Base-by-base conservation (phyloP, 2,113 vertebrate species). In the Xiphophorus maculatus region DNA sequence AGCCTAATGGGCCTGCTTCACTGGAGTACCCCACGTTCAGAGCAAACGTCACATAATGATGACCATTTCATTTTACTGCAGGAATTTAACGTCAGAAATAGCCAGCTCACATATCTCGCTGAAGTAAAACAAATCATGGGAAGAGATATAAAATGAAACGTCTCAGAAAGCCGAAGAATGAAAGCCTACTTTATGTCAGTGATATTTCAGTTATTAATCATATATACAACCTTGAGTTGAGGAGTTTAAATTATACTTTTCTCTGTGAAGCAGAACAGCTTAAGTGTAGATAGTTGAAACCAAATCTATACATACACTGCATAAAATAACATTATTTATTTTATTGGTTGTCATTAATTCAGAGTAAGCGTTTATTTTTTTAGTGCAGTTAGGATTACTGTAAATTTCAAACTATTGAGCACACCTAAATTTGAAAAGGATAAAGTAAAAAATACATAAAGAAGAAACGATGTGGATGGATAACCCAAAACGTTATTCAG, bases 31-130 rank as follows among this genome's bases (percentile, higher is more conserved):
- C 88, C 87, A 82, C 79, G 91, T 83, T 88, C 82, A 84, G 80
- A 89, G 85, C 79, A 85, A 85, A 88, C n/a, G 80, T 82, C 69
- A 76, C 71, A 73, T 78, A 83, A 89, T 89, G 81, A 89, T 84
- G 84, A 91, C 84, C 80, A 76, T 80, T 92, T 86, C 81, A 87
- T 90, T 81, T 88, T 82, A 80, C 88, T 80, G 84, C 86, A 90
- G 89, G 77, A 89, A 84, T 88, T 92, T 93, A 84, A 89, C 90
- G 84, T 70, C 73, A 66, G 88, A 78, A 86, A 88, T 90, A 89
- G 85, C 72, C 79, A 76, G 75, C 83, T 85, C 71, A 44, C 12
- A 2, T 67, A 44, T 15, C 27, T 42, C 76, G 82, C 82, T 87
- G 76, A 87, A 87, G 77, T 88, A 74, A 88, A 48, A 48, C 51